Evolutionary conservation across 2,113 vertebrate genomes (phyloP), one percentile per base, ranked within the genome.

Genomic region (Tenebrosternarchus preto): DNA sequence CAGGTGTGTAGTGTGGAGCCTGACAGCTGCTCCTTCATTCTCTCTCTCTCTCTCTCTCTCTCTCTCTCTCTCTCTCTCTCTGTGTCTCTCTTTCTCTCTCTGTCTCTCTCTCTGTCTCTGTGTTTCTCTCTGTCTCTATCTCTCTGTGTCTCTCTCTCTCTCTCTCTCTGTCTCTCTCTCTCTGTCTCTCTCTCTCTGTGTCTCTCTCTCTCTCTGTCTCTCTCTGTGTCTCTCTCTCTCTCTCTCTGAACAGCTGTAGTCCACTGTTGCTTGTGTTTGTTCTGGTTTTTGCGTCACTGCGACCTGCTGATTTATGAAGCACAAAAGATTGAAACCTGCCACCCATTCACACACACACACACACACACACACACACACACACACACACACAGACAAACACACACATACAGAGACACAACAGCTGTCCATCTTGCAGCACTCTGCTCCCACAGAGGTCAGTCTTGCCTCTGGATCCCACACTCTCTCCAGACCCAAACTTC

Each of bases 1-100:
- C 93, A 94, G 93, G 93, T 94, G 92, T 88, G 88, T 83, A 73
- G 86, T 82, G 88, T 63, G 86, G 88, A 89, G 87, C 88, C 90
- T 89, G 89, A 91, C 92, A 94, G 91, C 93, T 94, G 92, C 90
- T 89, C 85, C 89, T 90, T 73, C 75, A 17, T 29, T 66, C 46
- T 31, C 74, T 22, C 17, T 16, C 24, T 17, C 39, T 84, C 66
- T 73, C 29, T 36, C 46, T 50, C 27, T 27, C 43, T n/a, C 16
- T 68, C 76, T 12, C 17, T 73, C 67, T 9, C 36, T 68, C 22
- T 68, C 15, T 69, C 5, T 46, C 6, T 46, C 43, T 22, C 12
- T 19, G 27, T 66, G 3, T 66, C 57, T 66, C 63, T 66, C 20
- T 25, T 1, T 25, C 20, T 22, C 22, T 22, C 68, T 69, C 66